Evolutionary conservation across 2,113 vertebrate genomes (phyloP), one percentile per base, ranked within the genome.

Genomic region (Echinops telfairi): DNA sequence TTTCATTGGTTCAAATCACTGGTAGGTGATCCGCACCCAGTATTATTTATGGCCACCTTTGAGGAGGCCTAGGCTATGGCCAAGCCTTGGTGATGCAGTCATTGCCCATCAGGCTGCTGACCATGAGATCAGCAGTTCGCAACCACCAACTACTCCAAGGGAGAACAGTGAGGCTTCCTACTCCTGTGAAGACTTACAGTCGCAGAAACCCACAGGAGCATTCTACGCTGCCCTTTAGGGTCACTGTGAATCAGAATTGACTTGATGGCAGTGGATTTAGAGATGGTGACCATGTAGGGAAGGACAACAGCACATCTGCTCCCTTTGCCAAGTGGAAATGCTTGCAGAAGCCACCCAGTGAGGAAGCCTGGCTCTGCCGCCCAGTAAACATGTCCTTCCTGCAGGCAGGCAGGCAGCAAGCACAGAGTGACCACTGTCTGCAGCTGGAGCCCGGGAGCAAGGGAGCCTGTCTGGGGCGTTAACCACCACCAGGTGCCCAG

Each of bases 1-100:
- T 92, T 84, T 93, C 80, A 82, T 88, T 76, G 94, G 23, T 73
- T 77, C 33, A 92, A 83, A 90, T 58, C 36, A 29, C 16, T 25
- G 27, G 62, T 38, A 92, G 58, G 58, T 77, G 86, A 94, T 23
- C 88, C 64, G 83, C 14, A 83, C 92, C 57, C 83, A 19, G 27
- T 94, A 43, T 91, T 77, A 90, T 66, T 85, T 84, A 64, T 57
- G 47, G 40, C 31, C 47, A 53, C 27, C 33, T 93, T 83, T 11
- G 0, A 85, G 70, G 86, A 14, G 62, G 73, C 64, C 83, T 68
- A n/a, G 77, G 76, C 68, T 81, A 83, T 70, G 89, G 89, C 70
- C 43, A 36, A 70, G 36, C 17, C 19, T 23, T 62, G 60, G 60
- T 62, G 60, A 9, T 11, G 47, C 47, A 53, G 12, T 53, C 2